phyloP scores from a whole-genome alignment of 2,113 vertebrate species.

The Anthoscopus minutus region DNA sequence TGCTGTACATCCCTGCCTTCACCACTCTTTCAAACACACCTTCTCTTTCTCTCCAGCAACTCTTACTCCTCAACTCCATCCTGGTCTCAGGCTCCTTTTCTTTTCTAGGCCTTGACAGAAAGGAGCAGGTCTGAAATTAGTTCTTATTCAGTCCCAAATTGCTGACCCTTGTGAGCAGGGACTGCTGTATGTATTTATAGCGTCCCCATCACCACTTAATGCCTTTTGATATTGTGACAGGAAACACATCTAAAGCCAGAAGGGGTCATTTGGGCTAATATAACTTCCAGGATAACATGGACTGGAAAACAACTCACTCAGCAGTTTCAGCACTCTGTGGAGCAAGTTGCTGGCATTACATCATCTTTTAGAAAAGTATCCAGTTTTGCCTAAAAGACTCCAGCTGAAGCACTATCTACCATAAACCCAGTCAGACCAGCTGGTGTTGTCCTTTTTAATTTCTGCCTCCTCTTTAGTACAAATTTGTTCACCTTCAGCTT shows the following conservation, averaged over 20 bases:
- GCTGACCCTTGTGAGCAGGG: neutral
- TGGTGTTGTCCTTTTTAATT: neutral
- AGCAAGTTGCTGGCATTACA: neutral
- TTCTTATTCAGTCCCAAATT: neutral
- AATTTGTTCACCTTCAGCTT: neutral
- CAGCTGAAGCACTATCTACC: neutral
- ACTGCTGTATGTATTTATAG: neutral
- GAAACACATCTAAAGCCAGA: neutral
- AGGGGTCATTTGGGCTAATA: slow-evolving; percentile 4
- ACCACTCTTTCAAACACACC: neutral
- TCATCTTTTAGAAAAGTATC: neutral
- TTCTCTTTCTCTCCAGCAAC: neutral
- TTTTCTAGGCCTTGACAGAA: neutral
- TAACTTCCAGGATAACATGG: neutral
- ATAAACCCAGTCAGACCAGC: neutral
- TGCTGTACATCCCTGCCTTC: neutral
- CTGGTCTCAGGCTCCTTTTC: neutral
- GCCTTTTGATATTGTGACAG: slow-evolving; percentile 6
- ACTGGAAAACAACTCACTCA: neutral
- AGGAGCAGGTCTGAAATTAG: neutral
- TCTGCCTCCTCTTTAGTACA: neutral
- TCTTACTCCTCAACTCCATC: neutral
- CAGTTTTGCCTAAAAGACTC: neutral
- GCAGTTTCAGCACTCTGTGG: neutral
- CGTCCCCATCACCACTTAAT: neutral